phyloP scores from a whole-genome alignment of 2,888 invertebrate species.

The Zaprionus lineosus region DNA sequence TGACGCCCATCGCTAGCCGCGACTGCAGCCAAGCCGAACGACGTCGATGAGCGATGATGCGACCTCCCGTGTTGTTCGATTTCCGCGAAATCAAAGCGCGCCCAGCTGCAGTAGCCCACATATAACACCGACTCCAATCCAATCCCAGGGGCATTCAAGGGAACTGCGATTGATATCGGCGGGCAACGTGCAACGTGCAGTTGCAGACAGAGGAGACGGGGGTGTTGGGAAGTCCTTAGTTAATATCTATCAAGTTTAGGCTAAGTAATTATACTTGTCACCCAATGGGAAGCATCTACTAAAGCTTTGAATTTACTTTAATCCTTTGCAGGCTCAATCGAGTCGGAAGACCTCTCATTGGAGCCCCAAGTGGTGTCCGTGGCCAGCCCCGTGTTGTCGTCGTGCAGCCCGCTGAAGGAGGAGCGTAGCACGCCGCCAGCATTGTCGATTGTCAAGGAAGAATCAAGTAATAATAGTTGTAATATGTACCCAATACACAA shows the following conservation, averaged over 20 bases:
- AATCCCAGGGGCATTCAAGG: slow-evolving; percentile 60
- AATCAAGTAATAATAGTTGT: slow-evolving; percentile 88
- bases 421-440: slow-evolving; percentile 88
- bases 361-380: slow-evolving; percentile 84
- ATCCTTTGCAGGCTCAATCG: slow-evolving; percentile 88
- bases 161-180: slow-evolving; percentile 73
- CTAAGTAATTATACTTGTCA: slow-evolving; percentile 6
- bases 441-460: slow-evolving; percentile 87
- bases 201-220: background rate
- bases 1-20: slow-evolving; percentile 31
- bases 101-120: slow-evolving; percentile 71
- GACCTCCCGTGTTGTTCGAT: slow-evolving; percentile 80
- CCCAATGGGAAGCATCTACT: slow-evolving; percentile 7
- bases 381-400: slow-evolving; percentile 83
- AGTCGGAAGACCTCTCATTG: slow-evolving; percentile 90
- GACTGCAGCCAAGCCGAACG: slow-evolving; percentile 12
- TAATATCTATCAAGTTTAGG: slow-evolving; percentile 15
- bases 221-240: background rate
- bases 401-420: slow-evolving; percentile 86
- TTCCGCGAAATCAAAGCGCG: slow-evolving; percentile 77
- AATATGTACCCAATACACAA: slow-evolving; percentile 83
- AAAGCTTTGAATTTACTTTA: slow-evolving; percentile 1
- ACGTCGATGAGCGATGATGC: slow-evolving; percentile 74
- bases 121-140: slow-evolving; percentile 55
- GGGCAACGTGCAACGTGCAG: background rate